Conservation (phyloP, 2,888 invertebrate genomes). For the Eupithecia centaureata region DNA sequence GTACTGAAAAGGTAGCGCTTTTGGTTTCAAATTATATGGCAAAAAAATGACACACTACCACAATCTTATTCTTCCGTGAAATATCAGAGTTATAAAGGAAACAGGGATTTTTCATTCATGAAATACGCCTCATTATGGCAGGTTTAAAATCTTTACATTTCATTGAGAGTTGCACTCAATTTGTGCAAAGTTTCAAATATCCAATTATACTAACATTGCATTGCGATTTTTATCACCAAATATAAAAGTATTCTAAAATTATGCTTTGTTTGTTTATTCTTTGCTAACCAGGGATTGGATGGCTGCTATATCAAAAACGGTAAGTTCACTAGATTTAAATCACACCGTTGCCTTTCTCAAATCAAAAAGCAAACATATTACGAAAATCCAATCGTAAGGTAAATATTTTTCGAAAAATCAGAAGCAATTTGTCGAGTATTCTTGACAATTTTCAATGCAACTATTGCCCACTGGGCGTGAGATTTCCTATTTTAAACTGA, state of each 20-base stretch:
- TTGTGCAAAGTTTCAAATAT: neutral
- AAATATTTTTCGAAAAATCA: too few relatives aligned
- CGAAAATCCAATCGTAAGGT: neutral
- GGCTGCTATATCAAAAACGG: slow-evolving; percentile 91
- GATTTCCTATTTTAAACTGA: neutral
- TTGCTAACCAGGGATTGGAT: slow-evolving; percentile 88
- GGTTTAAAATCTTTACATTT: too few relatives aligned
- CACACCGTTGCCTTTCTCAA: neutral
- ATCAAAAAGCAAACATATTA: neutral
- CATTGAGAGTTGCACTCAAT: too few relatives aligned
- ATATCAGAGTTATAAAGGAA: too few relatives aligned
- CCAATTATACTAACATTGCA: neutral
- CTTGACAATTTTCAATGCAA: too few relatives aligned
- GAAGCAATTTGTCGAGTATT: neutral
- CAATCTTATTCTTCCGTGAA: too few relatives aligned
- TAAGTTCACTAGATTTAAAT: slow-evolving; percentile 70
- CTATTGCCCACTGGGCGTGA: neutral
- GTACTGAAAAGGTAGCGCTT: neutral
- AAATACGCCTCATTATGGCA: too few relatives aligned
- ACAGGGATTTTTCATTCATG: too few relatives aligned
- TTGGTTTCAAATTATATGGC: too few relatives aligned
- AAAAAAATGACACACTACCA: too few relatives aligned
- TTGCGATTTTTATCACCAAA: neutral
- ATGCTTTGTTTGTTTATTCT: slow-evolving; percentile 47
- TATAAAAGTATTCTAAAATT: neutral